A percentile compares a stretch with the other conserved stretches of the same genome.
phyloP scores from a whole-genome alignment of 2,113 vertebrate species.

The Lepus timidus region DNA sequence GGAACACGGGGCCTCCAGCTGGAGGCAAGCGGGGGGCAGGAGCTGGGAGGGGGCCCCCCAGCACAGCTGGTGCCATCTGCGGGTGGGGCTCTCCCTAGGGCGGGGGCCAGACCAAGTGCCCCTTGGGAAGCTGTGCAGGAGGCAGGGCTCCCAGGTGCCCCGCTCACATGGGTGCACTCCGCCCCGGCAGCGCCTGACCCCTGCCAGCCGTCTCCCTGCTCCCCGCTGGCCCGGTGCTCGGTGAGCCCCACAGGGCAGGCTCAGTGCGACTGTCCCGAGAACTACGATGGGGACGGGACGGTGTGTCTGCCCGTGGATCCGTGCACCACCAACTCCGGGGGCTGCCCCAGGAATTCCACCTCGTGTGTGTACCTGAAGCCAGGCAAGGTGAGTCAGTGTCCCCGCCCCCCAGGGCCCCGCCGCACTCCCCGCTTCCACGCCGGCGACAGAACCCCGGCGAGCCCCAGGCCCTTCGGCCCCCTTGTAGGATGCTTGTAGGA shows the following conservation, averaged over 20 bases:
- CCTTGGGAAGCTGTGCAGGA: not conserved
- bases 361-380: slow-evolving; percentile 89
- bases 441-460: not conserved
- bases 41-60: not conserved
- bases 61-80: not conserved
- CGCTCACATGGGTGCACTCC: not conserved
- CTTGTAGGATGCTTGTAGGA: not conserved
- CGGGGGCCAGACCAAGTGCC: too few species aligned
- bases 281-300: slow-evolving; percentile 92
- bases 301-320: slow-evolving; percentile 93
- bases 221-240: slow-evolving; percentile 89
- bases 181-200: slow-evolving; percentile 84
- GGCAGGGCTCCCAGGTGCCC: not conserved
- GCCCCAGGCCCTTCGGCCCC: not conserved
- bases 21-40: not conserved
- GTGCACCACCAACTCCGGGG: slow-evolving; percentile 91
- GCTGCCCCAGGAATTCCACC: slow-evolving; percentile 92
- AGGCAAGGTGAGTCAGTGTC: slow-evolving; percentile 90
- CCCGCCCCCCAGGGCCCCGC: too few species aligned
- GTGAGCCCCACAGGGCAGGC: slow-evolving; percentile 82
- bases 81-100: too few species aligned
- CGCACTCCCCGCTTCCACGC: rapidly evolving
- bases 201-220: slow-evolving; percentile 90
- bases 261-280: slow-evolving; percentile 90
- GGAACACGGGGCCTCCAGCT: rapidly evolving